phyloP scores from a whole-genome alignment of 1,140 invertebrate species.

The Tenebrio molitor region DNA sequence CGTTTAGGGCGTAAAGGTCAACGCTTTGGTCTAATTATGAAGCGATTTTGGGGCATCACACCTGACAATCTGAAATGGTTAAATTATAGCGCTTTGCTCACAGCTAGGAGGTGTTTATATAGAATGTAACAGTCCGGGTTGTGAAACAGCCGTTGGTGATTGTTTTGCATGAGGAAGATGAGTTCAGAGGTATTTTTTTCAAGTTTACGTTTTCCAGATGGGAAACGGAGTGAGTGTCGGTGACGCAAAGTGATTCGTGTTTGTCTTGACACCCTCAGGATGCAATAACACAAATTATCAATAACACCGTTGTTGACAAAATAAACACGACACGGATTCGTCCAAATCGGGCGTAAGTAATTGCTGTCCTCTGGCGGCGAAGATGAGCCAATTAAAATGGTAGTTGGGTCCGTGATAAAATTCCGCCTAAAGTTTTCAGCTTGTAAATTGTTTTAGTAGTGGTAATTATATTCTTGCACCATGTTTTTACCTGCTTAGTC shows the following conservation, averaged over 20 bases:
- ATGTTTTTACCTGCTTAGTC: too few species aligned
- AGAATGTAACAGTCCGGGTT: constrained; percentile 1
- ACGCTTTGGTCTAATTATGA: constrained; percentile 11
- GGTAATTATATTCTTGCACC: too few species aligned
- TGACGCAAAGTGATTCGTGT: background rate
- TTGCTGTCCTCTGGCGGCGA: background rate
- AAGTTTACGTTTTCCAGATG: background rate
- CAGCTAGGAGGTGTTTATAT: constrained; percentile 14
- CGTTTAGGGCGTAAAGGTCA: constrained; percentile 18
- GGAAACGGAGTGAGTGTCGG: background rate
- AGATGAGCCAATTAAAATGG: background rate
- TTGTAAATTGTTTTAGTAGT: too few species aligned
- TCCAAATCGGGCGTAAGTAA: background rate
- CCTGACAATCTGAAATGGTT: background rate
- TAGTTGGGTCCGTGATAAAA: background rate
- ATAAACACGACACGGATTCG: background rate
- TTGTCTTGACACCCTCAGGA: too few species aligned
- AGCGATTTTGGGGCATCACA: constrained; percentile 1
- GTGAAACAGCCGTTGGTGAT: constrained; percentile 7
- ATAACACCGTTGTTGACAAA: background rate
- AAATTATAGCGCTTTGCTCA: constrained; percentile 12
- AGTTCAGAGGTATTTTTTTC: background rate
- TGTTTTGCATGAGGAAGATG: constrained; percentile 11
- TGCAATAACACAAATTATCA: background rate
- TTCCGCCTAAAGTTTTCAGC: too few species aligned